Conservation (phyloP, 1,140 invertebrate genomes). For the Cydia amplana region DNA sequence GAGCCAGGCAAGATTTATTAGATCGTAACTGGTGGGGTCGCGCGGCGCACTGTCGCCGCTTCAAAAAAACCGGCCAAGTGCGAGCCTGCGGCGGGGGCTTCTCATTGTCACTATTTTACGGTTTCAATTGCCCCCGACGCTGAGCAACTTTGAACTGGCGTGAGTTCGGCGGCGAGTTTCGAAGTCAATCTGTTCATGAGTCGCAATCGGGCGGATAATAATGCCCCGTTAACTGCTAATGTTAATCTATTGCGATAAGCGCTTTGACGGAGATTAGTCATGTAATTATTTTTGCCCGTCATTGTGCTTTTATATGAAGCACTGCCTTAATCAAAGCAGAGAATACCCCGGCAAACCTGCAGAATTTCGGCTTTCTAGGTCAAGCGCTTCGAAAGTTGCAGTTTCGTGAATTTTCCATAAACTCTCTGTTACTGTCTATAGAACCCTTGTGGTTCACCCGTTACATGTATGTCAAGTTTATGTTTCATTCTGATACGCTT, state of each 20-base stretch:
- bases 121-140: neutral
- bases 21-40: constrained; percentile 67
- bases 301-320: neutral
- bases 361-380: constrained; percentile 11
- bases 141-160: constrained; percentile 14
- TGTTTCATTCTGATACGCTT: constrained; percentile 4
- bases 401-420: constrained; percentile 22
- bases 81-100: constrained; percentile 25
- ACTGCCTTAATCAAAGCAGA: neutral
- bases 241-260: constrained; percentile 8
- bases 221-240: neutral
- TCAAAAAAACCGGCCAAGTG: constrained; percentile 35
- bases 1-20: constrained; percentile 67
- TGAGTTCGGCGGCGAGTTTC: neutral
- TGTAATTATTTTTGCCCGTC: neutral
- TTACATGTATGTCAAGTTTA: neutral
- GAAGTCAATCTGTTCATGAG: constrained; percentile 2
- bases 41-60: constrained; percentile 47
- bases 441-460: constrained; percentile 11
- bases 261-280: neutral
- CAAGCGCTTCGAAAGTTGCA: constrained; percentile 30
- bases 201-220: neutral
- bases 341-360: neutral
- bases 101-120: constrained; percentile 20
- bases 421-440: constrained; percentile 1